These are phyloP conservation scores for Nycteola revayana DNA, from an alignment of 2,888 invertebrate species.

Conservation along the genomic window DNA sequence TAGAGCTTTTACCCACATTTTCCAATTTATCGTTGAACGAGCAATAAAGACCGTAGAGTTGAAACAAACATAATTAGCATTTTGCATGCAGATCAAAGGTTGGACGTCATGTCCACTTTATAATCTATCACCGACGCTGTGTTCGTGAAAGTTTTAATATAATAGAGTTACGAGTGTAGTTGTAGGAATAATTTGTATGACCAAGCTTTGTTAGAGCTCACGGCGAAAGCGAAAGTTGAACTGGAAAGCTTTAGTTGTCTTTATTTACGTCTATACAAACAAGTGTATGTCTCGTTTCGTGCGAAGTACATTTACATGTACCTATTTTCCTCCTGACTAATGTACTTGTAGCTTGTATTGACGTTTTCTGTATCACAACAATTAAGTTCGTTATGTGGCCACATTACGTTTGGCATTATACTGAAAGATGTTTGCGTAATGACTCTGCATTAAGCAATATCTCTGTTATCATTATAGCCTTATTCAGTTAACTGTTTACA, in stretches of 20 bases:
- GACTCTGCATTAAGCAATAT: neutral
- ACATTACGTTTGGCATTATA: no score
- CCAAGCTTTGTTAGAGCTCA: slow-evolving; percentile 35
- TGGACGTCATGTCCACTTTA: slow-evolving; percentile 1
- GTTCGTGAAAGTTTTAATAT: slow-evolving; percentile 36
- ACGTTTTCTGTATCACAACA: no score
- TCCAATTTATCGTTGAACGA: neutral
- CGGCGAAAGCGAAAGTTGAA: slow-evolving; percentile 60
- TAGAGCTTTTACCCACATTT: no score
- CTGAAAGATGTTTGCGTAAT: no score
- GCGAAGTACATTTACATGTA: slow-evolving; percentile 11
- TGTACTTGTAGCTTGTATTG: no score
- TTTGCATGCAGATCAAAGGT: slow-evolving; percentile 10
- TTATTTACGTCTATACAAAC: slow-evolving; percentile 33
- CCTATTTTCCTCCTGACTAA: neutral
- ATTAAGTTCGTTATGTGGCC: no score
- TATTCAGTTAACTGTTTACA: no score
- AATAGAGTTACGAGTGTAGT: slow-evolving; percentile 18
- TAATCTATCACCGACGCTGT: slow-evolving; percentile 13
- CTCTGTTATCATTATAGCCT: no score
- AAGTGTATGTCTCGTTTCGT: slow-evolving; percentile 25
- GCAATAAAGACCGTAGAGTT: slow-evolving; percentile 1
- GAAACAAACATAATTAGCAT: slow-evolving; percentile 1
- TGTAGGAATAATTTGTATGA: slow-evolving; percentile 26
- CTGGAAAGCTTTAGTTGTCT: slow-evolving; percentile 49